Evolutionary conservation across 2,888 invertebrate genomes (phyloP).

Genomic region (Acleris sparsana): DNA sequence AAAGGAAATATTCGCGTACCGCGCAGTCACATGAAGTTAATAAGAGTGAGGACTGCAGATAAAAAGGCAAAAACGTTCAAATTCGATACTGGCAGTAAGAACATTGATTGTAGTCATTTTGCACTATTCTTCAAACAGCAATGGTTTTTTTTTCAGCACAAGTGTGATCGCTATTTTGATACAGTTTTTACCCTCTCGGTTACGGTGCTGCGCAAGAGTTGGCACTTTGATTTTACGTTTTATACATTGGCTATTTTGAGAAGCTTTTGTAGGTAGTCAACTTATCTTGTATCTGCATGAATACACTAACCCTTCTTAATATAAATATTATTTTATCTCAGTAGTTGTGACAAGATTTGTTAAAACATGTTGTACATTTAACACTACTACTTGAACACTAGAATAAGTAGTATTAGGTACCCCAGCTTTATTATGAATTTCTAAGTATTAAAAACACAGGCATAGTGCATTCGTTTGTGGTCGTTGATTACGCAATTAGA

Average conservation of each 20-base stretch:
- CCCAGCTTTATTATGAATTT: no score
- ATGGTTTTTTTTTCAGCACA: constrained; percentile 55
- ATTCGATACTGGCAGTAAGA: constrained; percentile 86
- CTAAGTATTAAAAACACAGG: no score
- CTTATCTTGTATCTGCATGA: constrained; percentile 38
- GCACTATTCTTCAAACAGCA: constrained; percentile 42
- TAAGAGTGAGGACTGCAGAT: constrained; percentile 85
- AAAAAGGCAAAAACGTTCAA: constrained; percentile 82
- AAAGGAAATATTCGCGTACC: constrained; percentile 73
- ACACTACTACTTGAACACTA: no score
- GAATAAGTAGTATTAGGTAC: no score
- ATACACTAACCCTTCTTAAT: constrained; percentile 20
- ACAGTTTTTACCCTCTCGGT: constrained; percentile 49
- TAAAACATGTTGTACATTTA: no score
- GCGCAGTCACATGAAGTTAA: constrained; percentile 86
- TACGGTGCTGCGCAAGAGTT: constrained; percentile 41
- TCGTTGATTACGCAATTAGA: no score
- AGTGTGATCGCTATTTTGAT: constrained; percentile 51
- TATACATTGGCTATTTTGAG: constrained; percentile 1
- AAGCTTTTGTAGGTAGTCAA: constrained; percentile 32
- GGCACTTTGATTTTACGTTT: constrained; percentile 28
- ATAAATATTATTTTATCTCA: background rate
- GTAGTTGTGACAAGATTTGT: background rate
- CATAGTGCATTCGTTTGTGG: no score
- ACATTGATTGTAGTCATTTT: constrained; percentile 44